These are phyloP conservation scores for Melinaea menophilus DNA, from an alignment of 2,888 invertebrate species.

Conservation along the genomic window DNA sequence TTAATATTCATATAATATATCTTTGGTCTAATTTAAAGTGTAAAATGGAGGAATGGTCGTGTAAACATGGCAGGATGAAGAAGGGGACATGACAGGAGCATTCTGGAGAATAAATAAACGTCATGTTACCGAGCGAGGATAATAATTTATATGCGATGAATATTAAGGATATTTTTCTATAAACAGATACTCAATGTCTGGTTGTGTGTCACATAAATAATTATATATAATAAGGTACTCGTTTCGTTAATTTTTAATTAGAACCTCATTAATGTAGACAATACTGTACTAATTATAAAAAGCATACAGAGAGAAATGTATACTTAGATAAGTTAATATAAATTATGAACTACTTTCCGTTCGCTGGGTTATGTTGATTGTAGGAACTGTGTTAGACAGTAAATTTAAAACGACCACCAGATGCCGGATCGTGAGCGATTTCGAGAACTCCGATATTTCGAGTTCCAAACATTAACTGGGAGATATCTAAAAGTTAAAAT, in stretches of 20 bases:
- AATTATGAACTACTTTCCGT: neutral
- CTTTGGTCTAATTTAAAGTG: slow-evolving; percentile 21
- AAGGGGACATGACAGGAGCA: slow-evolving; percentile 63
- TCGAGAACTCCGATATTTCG: slow-evolving; percentile 65
- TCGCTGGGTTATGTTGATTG: slow-evolving; percentile 17
- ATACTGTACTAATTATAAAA: too few relatives aligned
- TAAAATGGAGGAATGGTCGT: slow-evolving; percentile 42
- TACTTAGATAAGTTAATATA: neutral
- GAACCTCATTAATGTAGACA: neutral
- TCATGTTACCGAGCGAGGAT: slow-evolving; percentile 58
- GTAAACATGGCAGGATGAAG: slow-evolving; percentile 56
- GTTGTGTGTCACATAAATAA: neutral
- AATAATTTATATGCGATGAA: slow-evolving; percentile 61
- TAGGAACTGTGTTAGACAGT: slow-evolving; percentile 33
- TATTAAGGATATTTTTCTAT: slow-evolving; percentile 41
- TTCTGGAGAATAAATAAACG: slow-evolving; percentile 71
- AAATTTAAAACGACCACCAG: slow-evolving; percentile 53
- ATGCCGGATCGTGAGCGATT: slow-evolving; percentile 53
- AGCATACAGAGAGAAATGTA: too few relatives aligned
- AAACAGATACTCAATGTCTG: slow-evolving; percentile 7
- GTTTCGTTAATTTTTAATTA: neutral
- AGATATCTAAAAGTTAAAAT: neutral
- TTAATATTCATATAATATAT: slow-evolving; percentile 8
- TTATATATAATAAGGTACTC: neutral
- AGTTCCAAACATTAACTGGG: slow-evolving; percentile 43